These are phyloP conservation scores for Tamandua tetradactyla DNA, from an alignment of 2,797 vertebrate species.

Conservation along the genomic window DNA sequence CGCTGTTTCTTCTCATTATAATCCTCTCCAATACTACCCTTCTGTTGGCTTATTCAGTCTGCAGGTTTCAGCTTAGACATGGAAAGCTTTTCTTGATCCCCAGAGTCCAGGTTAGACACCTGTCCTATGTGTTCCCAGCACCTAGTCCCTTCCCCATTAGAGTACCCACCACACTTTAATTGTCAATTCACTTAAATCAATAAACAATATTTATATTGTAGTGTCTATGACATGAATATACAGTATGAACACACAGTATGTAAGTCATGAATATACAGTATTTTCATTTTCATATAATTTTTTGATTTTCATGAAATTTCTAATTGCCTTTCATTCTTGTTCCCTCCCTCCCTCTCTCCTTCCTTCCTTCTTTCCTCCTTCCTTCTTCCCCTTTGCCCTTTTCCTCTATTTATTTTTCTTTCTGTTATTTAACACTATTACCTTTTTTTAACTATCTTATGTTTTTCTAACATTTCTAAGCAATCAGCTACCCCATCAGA, in stretches of 20 bases:
- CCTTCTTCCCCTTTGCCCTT: background rate
- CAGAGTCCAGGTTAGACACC: rapidly evolving
- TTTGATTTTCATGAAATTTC: background rate
- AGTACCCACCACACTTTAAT: background rate
- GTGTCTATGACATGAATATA: background rate
- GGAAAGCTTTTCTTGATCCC: background rate
- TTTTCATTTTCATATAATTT: background rate
- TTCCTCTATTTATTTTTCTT: background rate
- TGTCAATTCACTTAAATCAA: background rate
- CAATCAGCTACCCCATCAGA: background rate
- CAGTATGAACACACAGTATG: too few relatives aligned
- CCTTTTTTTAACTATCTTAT: background rate
- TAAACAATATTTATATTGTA: background rate
- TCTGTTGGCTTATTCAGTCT: background rate
- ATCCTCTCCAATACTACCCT: background rate
- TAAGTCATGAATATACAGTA: background rate
- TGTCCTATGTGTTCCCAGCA: rapidly evolving
- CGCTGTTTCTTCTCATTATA: background rate
- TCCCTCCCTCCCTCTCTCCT: background rate
- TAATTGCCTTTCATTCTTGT: background rate
- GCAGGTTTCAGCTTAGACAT: background rate
- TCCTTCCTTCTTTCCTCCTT: rapidly evolving
- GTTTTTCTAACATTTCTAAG: background rate
- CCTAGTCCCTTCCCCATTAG: too few relatives aligned
- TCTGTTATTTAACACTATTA: background rate